Percentiles rank a stretch among this genome's conserved stretches.
Evolutionary conservation across 2,888 invertebrate genomes (phyloP).

Genomic region (Drosophila setosimentum): DNA sequence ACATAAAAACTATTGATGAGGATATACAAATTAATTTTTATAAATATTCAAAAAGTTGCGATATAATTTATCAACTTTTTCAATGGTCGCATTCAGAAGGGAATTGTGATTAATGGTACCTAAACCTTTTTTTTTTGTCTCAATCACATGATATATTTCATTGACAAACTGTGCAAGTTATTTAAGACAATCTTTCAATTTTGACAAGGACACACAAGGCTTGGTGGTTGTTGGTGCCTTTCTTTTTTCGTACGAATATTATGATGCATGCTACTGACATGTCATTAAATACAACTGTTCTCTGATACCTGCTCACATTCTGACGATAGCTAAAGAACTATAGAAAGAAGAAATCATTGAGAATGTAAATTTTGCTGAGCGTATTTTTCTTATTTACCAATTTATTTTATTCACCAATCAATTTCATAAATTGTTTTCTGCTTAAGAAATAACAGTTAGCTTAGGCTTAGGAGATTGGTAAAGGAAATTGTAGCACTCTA

Average conservation of each 20-base stretch:
- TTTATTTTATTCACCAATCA: constrained; percentile 1
- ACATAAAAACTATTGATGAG: neutral
- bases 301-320: neutral
- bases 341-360: neutral
- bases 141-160: constrained; percentile 1
- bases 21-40: neutral
- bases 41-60: neutral
- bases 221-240: neutral
- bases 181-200: constrained; percentile 3
- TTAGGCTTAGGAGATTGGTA: neutral
- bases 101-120: constrained; percentile 15
- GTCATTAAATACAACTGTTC: neutral
- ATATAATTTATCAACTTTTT: constrained; percentile 10
- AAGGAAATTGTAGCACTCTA: neutral
- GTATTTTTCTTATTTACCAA: neutral
- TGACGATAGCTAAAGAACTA: neutral
- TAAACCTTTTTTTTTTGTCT: neutral
- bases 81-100: neutral
- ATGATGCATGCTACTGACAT: neutral
- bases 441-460: no score
- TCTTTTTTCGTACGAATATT: neutral
- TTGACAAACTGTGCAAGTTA: constrained; percentile 1
- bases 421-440: neutral
- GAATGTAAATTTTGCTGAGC: neutral
- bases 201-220: constrained; percentile 1